A percentile compares a stretch with the other conserved stretches of the same genome.
Evolutionary conservation across 2,113 vertebrate genomes (phyloP).

Genomic region (Casuarius casuarius): DNA sequence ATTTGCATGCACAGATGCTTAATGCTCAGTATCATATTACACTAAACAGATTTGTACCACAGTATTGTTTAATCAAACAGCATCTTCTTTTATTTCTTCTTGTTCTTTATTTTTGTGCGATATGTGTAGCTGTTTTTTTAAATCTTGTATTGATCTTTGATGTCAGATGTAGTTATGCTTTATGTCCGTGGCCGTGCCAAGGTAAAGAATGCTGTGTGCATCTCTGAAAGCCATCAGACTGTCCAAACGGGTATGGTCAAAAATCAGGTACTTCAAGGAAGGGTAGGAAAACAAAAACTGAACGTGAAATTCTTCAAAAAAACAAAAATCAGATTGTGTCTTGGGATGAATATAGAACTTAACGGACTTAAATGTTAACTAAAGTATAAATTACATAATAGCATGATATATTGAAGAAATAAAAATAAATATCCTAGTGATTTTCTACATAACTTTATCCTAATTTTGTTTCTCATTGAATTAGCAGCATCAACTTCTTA

Average conservation of each 20-base stretch:
- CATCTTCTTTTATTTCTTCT: neutral
- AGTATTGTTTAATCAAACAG: neutral
- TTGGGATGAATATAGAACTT: neutral
- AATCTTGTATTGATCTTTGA: neutral
- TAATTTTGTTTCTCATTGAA: neutral
- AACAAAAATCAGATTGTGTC: neutral
- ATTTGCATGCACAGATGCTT: neutral
- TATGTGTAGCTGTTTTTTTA: neutral
- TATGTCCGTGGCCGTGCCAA: neutral
- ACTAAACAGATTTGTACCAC: neutral
- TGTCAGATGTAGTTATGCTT: rapidly evolving
- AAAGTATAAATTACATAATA: neutral
- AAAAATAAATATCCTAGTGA: neutral
- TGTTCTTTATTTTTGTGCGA: neutral
- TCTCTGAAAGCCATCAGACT: neutral
- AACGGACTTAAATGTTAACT: neutral
- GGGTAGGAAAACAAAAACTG: neutral
- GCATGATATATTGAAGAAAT: neutral
- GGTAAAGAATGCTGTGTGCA: neutral
- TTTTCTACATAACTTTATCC: neutral
- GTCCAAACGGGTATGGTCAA: neutral
- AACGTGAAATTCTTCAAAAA: neutral
- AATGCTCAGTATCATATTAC: neutral
- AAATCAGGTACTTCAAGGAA: neutral
- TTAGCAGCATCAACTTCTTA: neutral